A percentile compares a stretch with the other conserved stretches of the same genome.
These are phyloP conservation scores for Lydus trimaculatus DNA, from an alignment of 2,888 invertebrate species.

Conservation along the genomic window DNA sequence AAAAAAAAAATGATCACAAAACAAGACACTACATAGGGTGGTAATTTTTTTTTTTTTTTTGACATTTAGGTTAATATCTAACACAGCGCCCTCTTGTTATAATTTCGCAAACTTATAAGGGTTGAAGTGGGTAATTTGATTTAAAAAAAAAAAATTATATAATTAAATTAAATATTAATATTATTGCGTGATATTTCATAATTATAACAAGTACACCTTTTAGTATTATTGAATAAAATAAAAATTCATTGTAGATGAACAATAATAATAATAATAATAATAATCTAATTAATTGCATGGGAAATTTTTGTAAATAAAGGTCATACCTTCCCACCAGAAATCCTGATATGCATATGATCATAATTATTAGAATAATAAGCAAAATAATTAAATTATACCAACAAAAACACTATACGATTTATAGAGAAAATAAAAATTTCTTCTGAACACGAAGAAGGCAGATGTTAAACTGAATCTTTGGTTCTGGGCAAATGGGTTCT, in stretches of 20 bases:
- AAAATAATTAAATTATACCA: conserved; percentile 35
- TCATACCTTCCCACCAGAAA: conserved; percentile 66
- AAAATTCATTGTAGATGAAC: conserved; percentile 7
- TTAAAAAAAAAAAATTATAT: not conserved
- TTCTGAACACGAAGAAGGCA: conserved; percentile 47
- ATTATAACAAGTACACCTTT: not conserved
- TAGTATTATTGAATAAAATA: not conserved
- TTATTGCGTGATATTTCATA: not conserved
- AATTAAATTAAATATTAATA: not conserved
- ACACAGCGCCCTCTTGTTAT: not conserved
- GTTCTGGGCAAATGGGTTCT: conserved; percentile 40
- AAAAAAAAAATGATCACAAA: not conserved
- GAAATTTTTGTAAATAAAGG: conserved; percentile 5
- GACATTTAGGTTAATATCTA: not conserved
- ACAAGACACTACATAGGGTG: not conserved
- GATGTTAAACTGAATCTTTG: conserved; percentile 53
- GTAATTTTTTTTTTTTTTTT: not conserved
- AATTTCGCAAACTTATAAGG: not conserved
- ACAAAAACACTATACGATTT: conserved; percentile 32
- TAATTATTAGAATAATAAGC: conserved; percentile 48
- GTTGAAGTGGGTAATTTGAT: not conserved
- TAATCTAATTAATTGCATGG: conserved; percentile 9
- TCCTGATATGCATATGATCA: conserved; percentile 70
- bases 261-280: no score
- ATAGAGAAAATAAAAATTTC: conserved; percentile 10